Conservation (phyloP, 1,140 invertebrate genomes). For the Panagrolaimus sp. region DNA sequence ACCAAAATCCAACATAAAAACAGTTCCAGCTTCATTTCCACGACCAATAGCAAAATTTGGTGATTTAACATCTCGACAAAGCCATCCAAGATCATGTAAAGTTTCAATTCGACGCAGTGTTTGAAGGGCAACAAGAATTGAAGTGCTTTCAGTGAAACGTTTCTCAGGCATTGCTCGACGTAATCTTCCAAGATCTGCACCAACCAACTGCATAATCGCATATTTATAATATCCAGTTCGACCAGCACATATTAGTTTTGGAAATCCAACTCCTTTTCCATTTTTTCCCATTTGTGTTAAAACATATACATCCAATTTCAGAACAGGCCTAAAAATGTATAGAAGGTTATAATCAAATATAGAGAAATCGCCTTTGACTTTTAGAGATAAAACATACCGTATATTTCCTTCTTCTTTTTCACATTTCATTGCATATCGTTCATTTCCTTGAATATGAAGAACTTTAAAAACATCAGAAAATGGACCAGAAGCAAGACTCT, state of each 20-base stretch:
- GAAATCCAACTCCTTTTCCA: conserved; percentile 20
- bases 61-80: conserved; percentile 46
- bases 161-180: conserved; percentile 27
- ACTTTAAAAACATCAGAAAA: conserved; percentile 39
- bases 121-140: conserved; percentile 33
- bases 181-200: conserved; percentile 24
- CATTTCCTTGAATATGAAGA: conserved; percentile 18
- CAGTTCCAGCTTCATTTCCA: conserved; percentile 27
- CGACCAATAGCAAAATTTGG: conserved; percentile 46
- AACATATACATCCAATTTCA: conserved; percentile 41
- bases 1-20: conserved; percentile 52
- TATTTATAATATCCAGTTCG: conserved; percentile 29
- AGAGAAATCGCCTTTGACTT: neutral
- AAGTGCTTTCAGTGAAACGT: conserved; percentile 38
- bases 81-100: conserved; percentile 42
- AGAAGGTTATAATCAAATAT: neutral
- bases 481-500: conserved; percentile 33
- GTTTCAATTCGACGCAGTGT: conserved; percentile 40
- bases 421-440: conserved; percentile 38
- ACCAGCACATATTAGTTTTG: conserved; percentile 27
- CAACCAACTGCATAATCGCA: conserved; percentile 31
- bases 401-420: conserved; percentile 30
- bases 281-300: conserved; percentile 21
- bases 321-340: conserved; percentile 27
- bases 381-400: conserved; percentile 13